phyloP scores from a whole-genome alignment of 2,113 vertebrate species.

The Platichthys flesus region DNA sequence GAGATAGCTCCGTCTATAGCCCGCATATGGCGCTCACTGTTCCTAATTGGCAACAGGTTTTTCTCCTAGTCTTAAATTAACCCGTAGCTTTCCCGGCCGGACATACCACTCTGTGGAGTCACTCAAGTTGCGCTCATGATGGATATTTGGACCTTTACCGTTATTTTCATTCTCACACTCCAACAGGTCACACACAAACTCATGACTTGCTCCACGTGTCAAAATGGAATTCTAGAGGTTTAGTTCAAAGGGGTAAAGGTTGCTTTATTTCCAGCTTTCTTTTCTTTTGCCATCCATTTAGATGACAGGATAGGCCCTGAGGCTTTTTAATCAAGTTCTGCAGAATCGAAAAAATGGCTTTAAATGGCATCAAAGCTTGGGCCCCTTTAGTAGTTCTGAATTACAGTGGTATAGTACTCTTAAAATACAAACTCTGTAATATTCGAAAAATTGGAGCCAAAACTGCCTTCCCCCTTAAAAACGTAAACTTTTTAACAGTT shows the following conservation, averaged over 20 bases:
- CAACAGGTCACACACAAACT: not conserved
- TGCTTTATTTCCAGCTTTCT: not conserved
- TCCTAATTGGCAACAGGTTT: conserved; percentile 87
- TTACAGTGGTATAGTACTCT: conserved; percentile 13
- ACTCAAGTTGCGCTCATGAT: conserved; percentile 52
- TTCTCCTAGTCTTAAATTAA: conserved; percentile 79
- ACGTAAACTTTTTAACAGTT: conserved; percentile 49
- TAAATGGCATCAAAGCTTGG: conserved; percentile 20
- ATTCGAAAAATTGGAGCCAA: conserved; percentile 12
- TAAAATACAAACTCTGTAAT: conserved; percentile 14
- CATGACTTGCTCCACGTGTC: not conserved
- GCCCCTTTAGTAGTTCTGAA: not conserved
- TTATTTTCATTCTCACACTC: conserved; percentile 44
- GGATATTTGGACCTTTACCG: conserved; percentile 47
- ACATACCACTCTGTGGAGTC: conserved; percentile 65
- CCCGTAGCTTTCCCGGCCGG: conserved; percentile 77
- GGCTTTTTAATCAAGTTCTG: conserved; percentile 25
- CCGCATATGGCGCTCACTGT: conserved; percentile 79
- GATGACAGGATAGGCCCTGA: conserved; percentile 30
- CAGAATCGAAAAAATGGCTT: conserved; percentile 23
- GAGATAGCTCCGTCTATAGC: conserved; percentile 58
- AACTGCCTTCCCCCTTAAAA: conserved; percentile 45
- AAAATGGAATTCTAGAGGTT: not conserved
- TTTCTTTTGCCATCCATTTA: not conserved
- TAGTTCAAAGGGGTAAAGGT: too few relatives aligned